phyloP scores from a whole-genome alignment of 2,888 invertebrate genomes.

The Drosophila colorata region DNA sequence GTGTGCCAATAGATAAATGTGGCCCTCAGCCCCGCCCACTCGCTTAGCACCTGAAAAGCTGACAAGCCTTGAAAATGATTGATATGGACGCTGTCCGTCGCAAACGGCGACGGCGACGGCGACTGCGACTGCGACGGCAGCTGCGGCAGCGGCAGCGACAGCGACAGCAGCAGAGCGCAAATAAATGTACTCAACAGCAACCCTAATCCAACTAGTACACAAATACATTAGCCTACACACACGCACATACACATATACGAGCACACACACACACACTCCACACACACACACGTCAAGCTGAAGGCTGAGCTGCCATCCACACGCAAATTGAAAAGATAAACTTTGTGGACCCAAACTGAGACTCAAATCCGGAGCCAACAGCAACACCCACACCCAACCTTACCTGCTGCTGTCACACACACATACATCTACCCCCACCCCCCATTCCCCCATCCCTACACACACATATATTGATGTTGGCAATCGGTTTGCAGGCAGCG shows the following conservation, averaged over 20 bases:
- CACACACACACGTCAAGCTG: constrained; percentile 33
- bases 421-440: constrained; percentile 8
- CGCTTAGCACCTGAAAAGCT: constrained; percentile 32
- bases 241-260: constrained; percentile 10
- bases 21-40: constrained; percentile 32
- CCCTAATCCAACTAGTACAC: constrained; percentile 74
- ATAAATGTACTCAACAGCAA: constrained; percentile 69
- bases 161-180: constrained; percentile 38
- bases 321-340: constrained; percentile 77
- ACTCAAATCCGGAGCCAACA: constrained; percentile 16
- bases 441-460: not conserved
- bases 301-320: constrained; percentile 54
- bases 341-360: constrained; percentile 70
- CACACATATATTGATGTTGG: constrained; percentile 63
- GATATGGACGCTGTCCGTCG: constrained; percentile 73
- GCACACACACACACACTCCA: constrained; percentile 10
- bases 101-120: constrained; percentile 11
- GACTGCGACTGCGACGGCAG: constrained; percentile 10
- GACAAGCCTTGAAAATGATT: constrained; percentile 52
- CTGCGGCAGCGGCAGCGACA: constrained; percentile 33
- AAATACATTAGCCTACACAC: constrained; percentile 65
- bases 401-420: constrained; percentile 52
- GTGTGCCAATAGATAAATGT: not conserved
- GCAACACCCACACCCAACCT: constrained; percentile 12
- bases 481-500: constrained; percentile 69